Evolutionary conservation across 2,113 vertebrate genomes (phyloP), one percentile per base, ranked within the genome.

Genomic region (Podocnemis expansa): DNA sequence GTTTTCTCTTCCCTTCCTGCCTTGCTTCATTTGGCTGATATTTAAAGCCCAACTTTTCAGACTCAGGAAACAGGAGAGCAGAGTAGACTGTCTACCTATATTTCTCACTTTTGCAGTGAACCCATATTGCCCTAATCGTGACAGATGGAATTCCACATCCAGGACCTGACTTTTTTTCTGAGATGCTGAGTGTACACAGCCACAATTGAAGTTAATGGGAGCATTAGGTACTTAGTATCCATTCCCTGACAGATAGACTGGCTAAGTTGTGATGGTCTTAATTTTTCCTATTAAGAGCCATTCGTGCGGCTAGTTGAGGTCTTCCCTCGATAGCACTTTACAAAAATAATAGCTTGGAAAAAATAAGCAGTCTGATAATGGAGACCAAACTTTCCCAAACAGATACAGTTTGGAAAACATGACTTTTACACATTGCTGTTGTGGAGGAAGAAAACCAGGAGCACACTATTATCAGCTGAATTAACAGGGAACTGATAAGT

Each of bases 391-490:
- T 93, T 95, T 96, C 78, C 56, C 45, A 29, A 12, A 54, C 9
- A 89, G 87, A 81, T 85, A 93, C 2, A 78, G 82, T 70, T 84
- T 90, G 94, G 94, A 96, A 97, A 91, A 31, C 45, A 16, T 78
- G 80, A 94, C 87, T 93, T 93, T 89, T 31, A 51, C 25, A 43
- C 25, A 81, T 58, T 60, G 8, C 51, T 95, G 88, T 89, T 89
- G 78, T 45, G 91, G 81, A 58, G 56, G 56, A 89, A 90, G 90
- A 43, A 49, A 87, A 78, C 31, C 84, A 81, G 78, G 2, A 80
- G 11, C 31, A 22, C 2, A 10, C 6, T 45, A 82, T 81, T 81
- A 81, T 93, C 83, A 84, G 73, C 67, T 87, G 88, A n/a, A 51
- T 84, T 67, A 75, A 29, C 45, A 88, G 78, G 56, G 45, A 8